Conservation (phyloP, 2,113 vertebrate species). For the Mus pahari region DNA sequence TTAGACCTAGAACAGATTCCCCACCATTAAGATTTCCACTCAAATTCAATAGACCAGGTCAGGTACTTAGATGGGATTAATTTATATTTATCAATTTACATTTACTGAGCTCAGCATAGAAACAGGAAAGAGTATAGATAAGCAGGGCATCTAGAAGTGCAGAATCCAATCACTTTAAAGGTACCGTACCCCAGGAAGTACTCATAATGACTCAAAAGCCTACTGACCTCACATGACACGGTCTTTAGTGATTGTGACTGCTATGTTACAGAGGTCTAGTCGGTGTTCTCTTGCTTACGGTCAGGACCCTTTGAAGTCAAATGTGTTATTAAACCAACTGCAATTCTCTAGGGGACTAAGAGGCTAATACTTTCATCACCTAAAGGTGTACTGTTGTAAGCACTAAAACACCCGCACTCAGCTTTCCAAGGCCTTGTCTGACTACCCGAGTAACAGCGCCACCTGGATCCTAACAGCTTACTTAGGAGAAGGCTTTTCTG, state of each 20-base stretch:
- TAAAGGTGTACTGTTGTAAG: constrained; percentile 40
- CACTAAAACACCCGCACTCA: constrained; percentile 46
- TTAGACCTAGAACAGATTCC: constrained; percentile 10
- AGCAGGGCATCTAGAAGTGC: constrained; percentile 58
- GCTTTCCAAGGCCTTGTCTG: background rate
- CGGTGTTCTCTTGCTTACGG: background rate
- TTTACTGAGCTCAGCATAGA: constrained; percentile 41
- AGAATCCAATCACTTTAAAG: constrained; percentile 57
- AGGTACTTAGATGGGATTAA: constrained; percentile 56
- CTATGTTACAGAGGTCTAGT: background rate
- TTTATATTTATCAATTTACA: constrained; percentile 63
- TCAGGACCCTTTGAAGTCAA: background rate
- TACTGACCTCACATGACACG: constrained; percentile 56
- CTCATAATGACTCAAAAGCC: constrained; percentile 36
- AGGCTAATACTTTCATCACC: constrained; percentile 78
- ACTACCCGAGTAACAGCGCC: background rate
- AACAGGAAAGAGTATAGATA: constrained; percentile 62
- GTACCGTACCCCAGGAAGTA: constrained; percentile 1
- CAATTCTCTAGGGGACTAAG: constrained; percentile 86
- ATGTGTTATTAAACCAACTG: constrained; percentile 84
- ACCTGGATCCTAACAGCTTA: constrained; percentile 38
- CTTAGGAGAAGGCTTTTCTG: constrained; percentile 13
- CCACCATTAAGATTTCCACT: constrained; percentile 50
- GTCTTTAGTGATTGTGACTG: constrained; percentile 32
- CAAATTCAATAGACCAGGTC: constrained; percentile 55